Evolutionary conservation across 2,888 invertebrate genomes (phyloP), one percentile per base, ranked within the genome.

Genomic region (Endomychus coccineus): DNA sequence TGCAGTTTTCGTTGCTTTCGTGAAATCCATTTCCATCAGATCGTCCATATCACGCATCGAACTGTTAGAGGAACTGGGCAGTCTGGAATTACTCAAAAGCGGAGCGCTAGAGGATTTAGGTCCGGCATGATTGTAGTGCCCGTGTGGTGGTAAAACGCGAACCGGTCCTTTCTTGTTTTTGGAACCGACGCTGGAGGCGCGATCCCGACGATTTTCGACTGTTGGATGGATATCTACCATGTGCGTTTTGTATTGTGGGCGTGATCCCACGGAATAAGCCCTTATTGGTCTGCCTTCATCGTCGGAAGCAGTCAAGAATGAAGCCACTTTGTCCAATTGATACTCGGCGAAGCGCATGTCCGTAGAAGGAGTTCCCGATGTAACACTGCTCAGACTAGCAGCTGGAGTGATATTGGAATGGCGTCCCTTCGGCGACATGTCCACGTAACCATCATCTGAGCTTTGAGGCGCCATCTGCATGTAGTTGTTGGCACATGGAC

Each of bases 221-320:
- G 51, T 67, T 42, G 68, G 66, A 32, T 65, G 56, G 19, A 73
- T 76, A 5, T 69, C 69, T 40, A 74, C 36, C 25, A 52, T 52
- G 16, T 46, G 38, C 15, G 53, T 51, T 31, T 50, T 51, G 33
- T 42, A 44, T 46, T 83, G 81, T 2, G 84, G 82, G 47, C 82
- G 75, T 35, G 87, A 88, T 13, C 90, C 90, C 45, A 90, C 83
- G 15, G 89, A 89, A 67, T 88, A 89, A 1, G 89, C 81, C 48
- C 88, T 73, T 33, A 78, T 72, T n/a, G 84, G 84, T 49, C 73
- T 70, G 34, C 56, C 69, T 60, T 78, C 76, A 60, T 77, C 74
- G 11, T 77, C 77, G 21, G 74, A 69, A 1, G 75, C 71, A 5
- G 73, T 68, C 40, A 86, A 74, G 60, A 81, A 85, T 10, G 87